Percentiles rank a stretch among this genome's conserved stretches.
phyloP scores from a whole-genome alignment of 1,140 invertebrate species.

The Drosophila punjabiensis region DNA sequence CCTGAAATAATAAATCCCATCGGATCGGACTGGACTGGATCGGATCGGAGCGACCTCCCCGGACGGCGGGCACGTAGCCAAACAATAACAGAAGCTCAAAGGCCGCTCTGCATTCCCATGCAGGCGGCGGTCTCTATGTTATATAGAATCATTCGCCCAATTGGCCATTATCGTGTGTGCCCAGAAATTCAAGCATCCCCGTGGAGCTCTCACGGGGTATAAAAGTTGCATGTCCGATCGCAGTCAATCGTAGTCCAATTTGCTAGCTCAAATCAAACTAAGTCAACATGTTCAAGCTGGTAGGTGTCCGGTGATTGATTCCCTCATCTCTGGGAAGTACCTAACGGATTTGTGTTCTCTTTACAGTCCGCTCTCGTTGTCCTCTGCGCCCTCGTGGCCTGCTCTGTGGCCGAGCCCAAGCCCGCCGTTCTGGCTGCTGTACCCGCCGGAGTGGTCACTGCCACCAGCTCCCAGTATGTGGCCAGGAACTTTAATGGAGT shows the following conservation, averaged over 20 bases:
- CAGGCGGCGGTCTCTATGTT: slow-evolving; percentile 15
- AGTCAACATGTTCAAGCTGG: slow-evolving; percentile 84
- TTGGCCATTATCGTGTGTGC: slow-evolving; percentile 37
- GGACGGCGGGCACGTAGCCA: slow-evolving; percentile 62
- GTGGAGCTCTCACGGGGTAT: slow-evolving; percentile 31
- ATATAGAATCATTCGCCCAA: slow-evolving; percentile 56
- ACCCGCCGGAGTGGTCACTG: slow-evolving; percentile 82
- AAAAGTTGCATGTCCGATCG: slow-evolving; percentile 58
- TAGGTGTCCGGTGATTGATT: slow-evolving; percentile 17
- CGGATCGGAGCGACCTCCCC: slow-evolving; percentile 32
- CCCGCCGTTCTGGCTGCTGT: slow-evolving; percentile 67
- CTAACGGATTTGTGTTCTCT: not conserved
- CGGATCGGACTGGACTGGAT: not conserved
- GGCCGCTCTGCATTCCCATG: slow-evolving; percentile 48
- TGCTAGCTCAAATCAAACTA: slow-evolving; percentile 58
- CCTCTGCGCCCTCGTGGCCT: slow-evolving; percentile 75
- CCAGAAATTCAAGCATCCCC: slow-evolving; percentile 49
- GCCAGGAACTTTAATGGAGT: slow-evolving; percentile 85
- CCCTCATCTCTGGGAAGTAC: not conserved
- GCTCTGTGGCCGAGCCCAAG: slow-evolving; percentile 67
- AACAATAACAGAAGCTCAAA: slow-evolving; percentile 26
- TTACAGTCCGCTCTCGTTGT: slow-evolving; percentile 72
- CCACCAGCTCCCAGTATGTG: slow-evolving; percentile 86
- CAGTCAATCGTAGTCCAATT: slow-evolving; percentile 56
- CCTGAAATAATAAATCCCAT: slow-evolving; percentile 41